Conservation (phyloP, 1,140 invertebrate genomes). For the Panagrolaimus sp. region DNA sequence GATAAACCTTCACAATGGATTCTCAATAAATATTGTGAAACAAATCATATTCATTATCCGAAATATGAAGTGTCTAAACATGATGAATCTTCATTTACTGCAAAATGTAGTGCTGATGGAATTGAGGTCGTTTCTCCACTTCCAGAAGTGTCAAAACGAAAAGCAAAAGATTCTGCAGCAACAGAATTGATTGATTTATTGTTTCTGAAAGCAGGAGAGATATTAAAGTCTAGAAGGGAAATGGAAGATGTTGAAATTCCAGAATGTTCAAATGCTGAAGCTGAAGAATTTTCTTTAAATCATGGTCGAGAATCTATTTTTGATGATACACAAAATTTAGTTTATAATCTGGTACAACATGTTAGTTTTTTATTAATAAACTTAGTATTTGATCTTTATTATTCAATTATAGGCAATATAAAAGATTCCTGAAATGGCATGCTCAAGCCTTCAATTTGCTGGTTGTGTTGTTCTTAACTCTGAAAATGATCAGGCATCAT, state of each 20-base stretch:
- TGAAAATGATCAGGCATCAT: neutral
- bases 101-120: neutral
- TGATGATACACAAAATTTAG: neutral
- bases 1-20: neutral
- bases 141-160: neutral
- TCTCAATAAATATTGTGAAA: neutral
- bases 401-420: neutral
- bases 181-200: neutral
- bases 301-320: neutral
- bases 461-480: neutral
- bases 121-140: neutral
- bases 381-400: too few species aligned
- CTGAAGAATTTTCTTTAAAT: neutral
- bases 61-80: neutral
- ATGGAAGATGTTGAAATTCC: neutral
- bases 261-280: neutral
- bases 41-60: neutral
- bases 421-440: neutral
- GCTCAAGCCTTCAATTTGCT: neutral
- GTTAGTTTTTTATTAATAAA: too few species aligned
- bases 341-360: neutral
- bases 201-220: neutral
- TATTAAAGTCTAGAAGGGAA: neutral
- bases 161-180: neutral
- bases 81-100: neutral